A percentile compares a stretch with the other conserved stretches of the same genome.
Conservation (phyloP, 2,113 vertebrate species). For the Geococcyx californianus region DNA sequence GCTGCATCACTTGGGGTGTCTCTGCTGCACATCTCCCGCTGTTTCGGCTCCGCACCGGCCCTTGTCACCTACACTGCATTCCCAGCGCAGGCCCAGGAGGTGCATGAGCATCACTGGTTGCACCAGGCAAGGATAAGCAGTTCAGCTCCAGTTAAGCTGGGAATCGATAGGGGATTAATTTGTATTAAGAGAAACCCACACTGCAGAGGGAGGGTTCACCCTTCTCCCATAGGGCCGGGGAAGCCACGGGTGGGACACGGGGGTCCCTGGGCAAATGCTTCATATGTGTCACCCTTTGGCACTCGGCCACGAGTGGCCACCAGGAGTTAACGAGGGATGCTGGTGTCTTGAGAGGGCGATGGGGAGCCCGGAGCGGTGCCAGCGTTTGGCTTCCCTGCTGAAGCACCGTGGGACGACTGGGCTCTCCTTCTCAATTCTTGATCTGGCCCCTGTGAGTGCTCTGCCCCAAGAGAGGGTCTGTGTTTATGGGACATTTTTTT, state of each 20-base stretch:
- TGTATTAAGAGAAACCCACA: not conserved
- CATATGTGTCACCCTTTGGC: fast-evolving
- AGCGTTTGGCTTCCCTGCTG: not conserved
- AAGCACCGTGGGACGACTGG: not conserved
- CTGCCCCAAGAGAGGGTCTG: not conserved
- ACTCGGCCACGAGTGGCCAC: not conserved
- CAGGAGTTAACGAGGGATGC: not conserved
- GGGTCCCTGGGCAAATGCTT: not conserved
- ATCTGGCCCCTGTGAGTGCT: not conserved
- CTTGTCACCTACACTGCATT: not conserved
- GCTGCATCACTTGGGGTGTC: not conserved
- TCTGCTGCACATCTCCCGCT: not conserved
- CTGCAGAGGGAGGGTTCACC: not conserved
- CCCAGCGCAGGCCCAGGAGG: not conserved
- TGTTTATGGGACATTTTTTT: not conserved
- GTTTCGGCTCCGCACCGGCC: not conserved
- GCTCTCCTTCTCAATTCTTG: not conserved
- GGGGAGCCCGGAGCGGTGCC: fast-evolving
- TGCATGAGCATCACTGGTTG: not conserved
- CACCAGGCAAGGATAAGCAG: not conserved
- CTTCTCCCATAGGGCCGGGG: not conserved
- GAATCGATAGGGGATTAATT: conserved; percentile 27
- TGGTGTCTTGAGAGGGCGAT: not conserved
- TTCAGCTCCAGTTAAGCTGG: conserved; percentile 18
- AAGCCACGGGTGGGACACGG: fast-evolving